These are phyloP conservation scores for Caloenas nicobarica DNA, from an alignment of 2,113 vertebrate genomes.

Conservation along the genomic window DNA sequence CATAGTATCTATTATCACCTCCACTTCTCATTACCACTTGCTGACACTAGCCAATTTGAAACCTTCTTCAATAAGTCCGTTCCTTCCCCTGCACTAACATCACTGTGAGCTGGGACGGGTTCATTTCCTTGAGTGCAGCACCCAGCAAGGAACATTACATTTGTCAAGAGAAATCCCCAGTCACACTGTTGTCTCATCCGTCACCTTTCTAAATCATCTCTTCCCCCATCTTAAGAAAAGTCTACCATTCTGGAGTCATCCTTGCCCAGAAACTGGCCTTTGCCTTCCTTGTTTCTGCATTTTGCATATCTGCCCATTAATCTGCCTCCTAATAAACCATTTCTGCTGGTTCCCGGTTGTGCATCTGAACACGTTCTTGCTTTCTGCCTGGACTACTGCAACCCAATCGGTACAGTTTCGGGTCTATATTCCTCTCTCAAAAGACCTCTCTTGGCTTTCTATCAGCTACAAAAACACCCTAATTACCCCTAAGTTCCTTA, in stretches of 20 bases:
- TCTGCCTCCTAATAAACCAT: neutral
- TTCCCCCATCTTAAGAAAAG: neutral
- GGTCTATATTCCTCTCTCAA: neutral
- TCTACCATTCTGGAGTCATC: neutral
- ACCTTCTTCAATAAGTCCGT: neutral
- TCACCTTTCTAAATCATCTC: neutral
- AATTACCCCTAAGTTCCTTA: neutral
- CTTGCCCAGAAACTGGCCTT: neutral
- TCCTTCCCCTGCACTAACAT: neutral
- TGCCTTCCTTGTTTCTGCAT: neutral
- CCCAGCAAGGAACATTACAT: neutral
- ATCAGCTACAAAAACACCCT: neutral
- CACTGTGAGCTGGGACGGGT: neutral
- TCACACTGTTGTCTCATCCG: neutral
- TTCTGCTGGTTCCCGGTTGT: neutral
- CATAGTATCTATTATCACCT: constrained; percentile 29
- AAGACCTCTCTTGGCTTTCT: neutral
- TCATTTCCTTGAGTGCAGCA: neutral
- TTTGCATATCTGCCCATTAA: neutral
- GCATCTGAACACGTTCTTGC: neutral
- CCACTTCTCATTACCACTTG: constrained; percentile 16
- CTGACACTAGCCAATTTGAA: constrained; percentile 19
- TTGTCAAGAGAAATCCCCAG: neutral
- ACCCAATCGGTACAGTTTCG: neutral
- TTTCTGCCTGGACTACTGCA: neutral